Base-by-base conservation (phyloP, 2,113 vertebrate species). In the Rana temporaria region DNA sequence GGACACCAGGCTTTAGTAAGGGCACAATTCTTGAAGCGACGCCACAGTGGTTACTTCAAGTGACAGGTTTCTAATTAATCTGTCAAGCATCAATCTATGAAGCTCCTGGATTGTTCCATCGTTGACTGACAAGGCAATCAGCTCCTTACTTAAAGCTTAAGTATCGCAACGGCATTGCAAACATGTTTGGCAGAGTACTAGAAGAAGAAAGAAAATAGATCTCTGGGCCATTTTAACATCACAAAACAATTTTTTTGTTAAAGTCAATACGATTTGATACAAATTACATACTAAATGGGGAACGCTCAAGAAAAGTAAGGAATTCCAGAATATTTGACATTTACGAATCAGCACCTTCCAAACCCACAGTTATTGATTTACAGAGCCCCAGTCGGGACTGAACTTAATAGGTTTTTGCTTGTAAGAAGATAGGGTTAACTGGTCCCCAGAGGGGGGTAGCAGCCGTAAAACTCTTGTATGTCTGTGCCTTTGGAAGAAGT, bases 11-110 rank as follows among this genome's bases (percentile, higher is more conserved):
- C 82, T 87, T 88, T 81, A 87, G 89, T 87, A 85, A 1, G 0
- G 84, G 91, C 89, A 90, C 90, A 92, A 91, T 91, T 92, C 91
- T 91, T 88, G 85, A 90, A 93, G 93, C 93, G 95, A 93, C 93
- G 93, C 92, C 92, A 83, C 86, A 94, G 91, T 91, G 93, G 96
- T 96, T 97, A 97, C 95, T 92, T 89, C 91, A 91, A 89, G 94
- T 94, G 96, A 97, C 96, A 97, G 93, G 95, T 98, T 98, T 98
- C 95, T 99, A 98, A 98, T 98, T 99, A 98, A 95, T 97, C 95
- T 99, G 97, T 98, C 97, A 98, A 97, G 94, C 94, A 98, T 98
- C 97, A 96, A 96, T 97, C 95, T 92, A 87, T 85, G 91, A 93
- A 89, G 96, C 95, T 94, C 94, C 92, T 84, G 91, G 91, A 95